Conservation (phyloP, 2,113 vertebrate genomes). For the Apteryx mantelli region DNA sequence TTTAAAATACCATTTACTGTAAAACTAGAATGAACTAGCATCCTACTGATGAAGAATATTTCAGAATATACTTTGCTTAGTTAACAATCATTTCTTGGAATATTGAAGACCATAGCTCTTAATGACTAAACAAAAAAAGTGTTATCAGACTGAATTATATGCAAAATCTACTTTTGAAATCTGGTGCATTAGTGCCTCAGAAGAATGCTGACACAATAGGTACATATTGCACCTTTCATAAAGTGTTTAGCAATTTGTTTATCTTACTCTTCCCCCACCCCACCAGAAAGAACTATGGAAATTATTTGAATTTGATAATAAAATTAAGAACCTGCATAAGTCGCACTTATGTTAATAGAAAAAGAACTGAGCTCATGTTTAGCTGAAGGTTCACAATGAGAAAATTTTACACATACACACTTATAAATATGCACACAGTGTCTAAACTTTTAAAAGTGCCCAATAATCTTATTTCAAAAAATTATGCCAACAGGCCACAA, state of each 20-base stretch:
- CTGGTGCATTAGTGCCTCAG: background rate
- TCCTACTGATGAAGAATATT: background rate
- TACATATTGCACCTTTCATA: background rate
- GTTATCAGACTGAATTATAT: background rate
- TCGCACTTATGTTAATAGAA: background rate
- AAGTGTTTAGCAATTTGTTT: background rate
- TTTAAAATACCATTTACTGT: background rate
- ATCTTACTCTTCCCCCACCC: background rate
- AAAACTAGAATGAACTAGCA: background rate
- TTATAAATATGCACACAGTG: background rate
- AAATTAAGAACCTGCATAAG: background rate
- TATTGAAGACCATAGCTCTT: background rate
- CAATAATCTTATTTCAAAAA: background rate
- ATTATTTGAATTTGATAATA: background rate
- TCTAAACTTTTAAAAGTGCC: background rate
- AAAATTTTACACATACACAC: background rate
- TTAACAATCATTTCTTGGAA: background rate
- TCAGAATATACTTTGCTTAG: background rate
- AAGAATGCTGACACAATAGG: background rate
- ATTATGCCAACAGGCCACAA: background rate
- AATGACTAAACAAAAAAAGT: background rate
- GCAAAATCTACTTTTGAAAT: background rate
- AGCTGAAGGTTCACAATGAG: background rate
- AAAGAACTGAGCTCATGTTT: background rate
- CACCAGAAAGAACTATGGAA: background rate